phyloP scores from a whole-genome alignment of 2,888 invertebrate species.

The Bellardia pandia region DNA sequence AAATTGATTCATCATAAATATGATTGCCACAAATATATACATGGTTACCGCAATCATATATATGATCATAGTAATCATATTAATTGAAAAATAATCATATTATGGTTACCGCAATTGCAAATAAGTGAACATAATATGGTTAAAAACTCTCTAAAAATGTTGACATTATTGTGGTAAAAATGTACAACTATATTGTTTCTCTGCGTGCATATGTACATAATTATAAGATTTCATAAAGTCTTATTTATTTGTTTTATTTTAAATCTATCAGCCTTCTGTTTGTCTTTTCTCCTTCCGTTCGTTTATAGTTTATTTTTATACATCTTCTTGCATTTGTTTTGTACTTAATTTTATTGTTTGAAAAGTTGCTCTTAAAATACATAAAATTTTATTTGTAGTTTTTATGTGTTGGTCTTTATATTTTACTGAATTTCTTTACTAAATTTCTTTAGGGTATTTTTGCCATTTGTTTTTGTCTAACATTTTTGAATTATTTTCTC shows the following conservation, averaged over 20 bases:
- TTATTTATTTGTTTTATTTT: not conserved
- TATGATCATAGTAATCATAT: no score
- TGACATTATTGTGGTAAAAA: no score
- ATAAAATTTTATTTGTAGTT: constrained; percentile 57
- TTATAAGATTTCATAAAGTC: constrained; percentile 22
- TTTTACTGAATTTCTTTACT: not conserved
- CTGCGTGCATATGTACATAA: not conserved
- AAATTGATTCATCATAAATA: no score
- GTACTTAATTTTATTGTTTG: constrained; percentile 28
- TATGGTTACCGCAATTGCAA: no score
- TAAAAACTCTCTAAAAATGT: no score
- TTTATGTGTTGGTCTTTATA: constrained; percentile 18
- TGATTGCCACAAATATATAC: no score
- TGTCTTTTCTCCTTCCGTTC: not conserved
- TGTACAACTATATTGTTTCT: no score
- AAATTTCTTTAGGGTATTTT: constrained; percentile 46
- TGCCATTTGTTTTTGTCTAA: constrained; percentile 22
- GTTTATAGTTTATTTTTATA: not conserved
- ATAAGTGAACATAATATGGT: no score
- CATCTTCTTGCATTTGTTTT: constrained; percentile 17
- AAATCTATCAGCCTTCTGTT: not conserved
- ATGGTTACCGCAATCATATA: no score
- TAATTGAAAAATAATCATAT: no score
- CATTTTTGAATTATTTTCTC: constrained; percentile 20
- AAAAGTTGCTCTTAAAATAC: constrained; percentile 40